Evolutionary conservation across 2,888 invertebrate genomes (phyloP), one percentile per base, ranked within the genome.

Genomic region (Physocephala rufipes): DNA sequence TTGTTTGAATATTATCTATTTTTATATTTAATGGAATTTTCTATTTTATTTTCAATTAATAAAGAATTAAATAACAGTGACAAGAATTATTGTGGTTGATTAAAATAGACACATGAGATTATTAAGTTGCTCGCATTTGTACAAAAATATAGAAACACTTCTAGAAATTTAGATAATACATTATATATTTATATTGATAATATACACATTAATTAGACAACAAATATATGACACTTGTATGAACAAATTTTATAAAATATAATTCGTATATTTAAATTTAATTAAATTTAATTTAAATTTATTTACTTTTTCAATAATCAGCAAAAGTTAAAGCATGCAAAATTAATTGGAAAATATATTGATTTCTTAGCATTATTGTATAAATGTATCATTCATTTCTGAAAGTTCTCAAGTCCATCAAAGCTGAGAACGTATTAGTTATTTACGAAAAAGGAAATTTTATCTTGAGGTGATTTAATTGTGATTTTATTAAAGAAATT

Each of bases 71-170:
- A 21, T 21, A 53, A 53, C 36, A 12, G 19, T 53, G 53, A 53
- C 53, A 53, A 21, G 53, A 53, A 53, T n/a, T 53, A n/a, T 53
- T 53, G n/a, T 24, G 49, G 2, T 53, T 53, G 53, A 53, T 21
- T 53, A 53, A 53, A 19, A 53, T 21, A 12, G 15, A 53, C 19
- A 9, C 19, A 53, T 19, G 13, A 19, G 21, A 21, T 15, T 5
- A n/a, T 49, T 16, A 49, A 19, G 5, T 13, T 49, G 4, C n/a
- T 49, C 19, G 5, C 13, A n/a, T 49, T n/a, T 49, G 16, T n/a
- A n/a, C 16, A n/a, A 53, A 53, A 21, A 53, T 53, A 53, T 53
- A 21, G 12, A 53, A 21, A n/a, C 12, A 21, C 2, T 19, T 1
- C 1, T 51, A 45, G 45, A 45, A 9, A n/a, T 2, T 21, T n/a